A percentile compares a stretch with the other conserved stretches of the same genome.
Evolutionary conservation across 2,113 vertebrate genomes (phyloP).

Genomic region (Grus americana): DNA sequence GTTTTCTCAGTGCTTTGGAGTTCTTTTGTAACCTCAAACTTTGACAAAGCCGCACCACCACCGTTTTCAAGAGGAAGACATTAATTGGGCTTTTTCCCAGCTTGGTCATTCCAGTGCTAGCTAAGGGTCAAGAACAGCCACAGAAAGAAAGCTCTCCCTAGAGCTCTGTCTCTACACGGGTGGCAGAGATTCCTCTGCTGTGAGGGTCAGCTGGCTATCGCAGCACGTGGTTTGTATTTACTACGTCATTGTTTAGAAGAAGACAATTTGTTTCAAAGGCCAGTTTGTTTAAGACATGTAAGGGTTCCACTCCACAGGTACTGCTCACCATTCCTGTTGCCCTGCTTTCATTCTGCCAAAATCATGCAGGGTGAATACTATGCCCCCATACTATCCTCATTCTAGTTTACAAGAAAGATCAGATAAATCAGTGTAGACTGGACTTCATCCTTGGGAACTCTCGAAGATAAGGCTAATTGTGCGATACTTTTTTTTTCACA

Average conservation of each 20-base stretch:
- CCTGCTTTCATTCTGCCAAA: neutral
- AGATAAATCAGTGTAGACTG: slow-evolving; percentile 34
- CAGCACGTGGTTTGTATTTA: neutral
- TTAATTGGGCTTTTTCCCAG: slow-evolving; percentile 12
- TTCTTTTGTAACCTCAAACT: neutral
- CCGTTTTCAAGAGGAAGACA: neutral
- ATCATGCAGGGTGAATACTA: neutral
- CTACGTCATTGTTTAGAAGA: neutral
- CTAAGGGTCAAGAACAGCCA: neutral
- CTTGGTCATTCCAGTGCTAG: neutral
- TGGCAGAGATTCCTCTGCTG: neutral
- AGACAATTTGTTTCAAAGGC: neutral
- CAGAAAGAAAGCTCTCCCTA: neutral
- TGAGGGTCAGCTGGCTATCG: neutral
- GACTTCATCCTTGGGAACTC: slow-evolving; percentile 22
- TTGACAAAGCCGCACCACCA: neutral
- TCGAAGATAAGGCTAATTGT: slow-evolving; percentile 57
- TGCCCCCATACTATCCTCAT: neutral
- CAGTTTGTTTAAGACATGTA: neutral
- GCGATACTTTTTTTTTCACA: neutral
- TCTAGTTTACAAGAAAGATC: slow-evolving; percentile 10
- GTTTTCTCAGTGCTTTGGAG: slow-evolving; percentile 21
- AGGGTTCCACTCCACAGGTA: neutral
- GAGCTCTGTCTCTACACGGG: neutral
- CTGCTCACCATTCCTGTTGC: neutral